Conservation (phyloP, 2,113 vertebrate species). For the Engystomops pustulosus region DNA sequence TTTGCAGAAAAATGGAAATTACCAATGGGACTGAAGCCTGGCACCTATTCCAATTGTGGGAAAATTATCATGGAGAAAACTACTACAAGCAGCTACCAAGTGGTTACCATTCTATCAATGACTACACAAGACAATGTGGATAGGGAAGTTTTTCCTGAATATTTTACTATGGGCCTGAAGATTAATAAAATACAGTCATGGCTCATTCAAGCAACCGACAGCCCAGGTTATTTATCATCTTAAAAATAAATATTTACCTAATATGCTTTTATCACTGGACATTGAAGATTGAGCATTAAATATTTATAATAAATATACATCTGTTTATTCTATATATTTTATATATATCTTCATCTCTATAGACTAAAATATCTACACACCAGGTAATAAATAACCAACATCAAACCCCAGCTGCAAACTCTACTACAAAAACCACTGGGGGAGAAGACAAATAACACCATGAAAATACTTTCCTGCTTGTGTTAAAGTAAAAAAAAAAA, state of each 20-base stretch:
- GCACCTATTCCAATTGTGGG: background rate
- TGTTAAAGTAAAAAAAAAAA: constrained; percentile 52
- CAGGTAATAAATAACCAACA: background rate
- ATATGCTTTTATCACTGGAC: background rate
- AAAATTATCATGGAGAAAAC: background rate
- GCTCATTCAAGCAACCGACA: background rate
- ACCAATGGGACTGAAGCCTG: background rate
- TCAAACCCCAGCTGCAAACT: background rate
- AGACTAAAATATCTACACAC: constrained; percentile 29
- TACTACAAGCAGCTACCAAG: background rate
- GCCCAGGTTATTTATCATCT: background rate
- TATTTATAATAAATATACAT: constrained; percentile 29
- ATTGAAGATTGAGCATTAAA: background rate
- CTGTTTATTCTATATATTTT: background rate
- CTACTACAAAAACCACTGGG: background rate
- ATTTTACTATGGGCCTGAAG: background rate
- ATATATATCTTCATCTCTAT: background rate
- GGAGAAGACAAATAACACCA: background rate
- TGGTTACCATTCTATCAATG: background rate
- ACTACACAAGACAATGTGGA: background rate
- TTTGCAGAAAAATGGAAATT: background rate
- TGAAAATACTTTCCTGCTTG: constrained; percentile 1
- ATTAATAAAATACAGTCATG: background rate
- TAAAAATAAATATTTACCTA: constrained; percentile 31
- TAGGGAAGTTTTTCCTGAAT: background rate